Evolutionary conservation across 2,888 invertebrate species (phyloP).

Genomic region (Acrobasis consociella): DNA sequence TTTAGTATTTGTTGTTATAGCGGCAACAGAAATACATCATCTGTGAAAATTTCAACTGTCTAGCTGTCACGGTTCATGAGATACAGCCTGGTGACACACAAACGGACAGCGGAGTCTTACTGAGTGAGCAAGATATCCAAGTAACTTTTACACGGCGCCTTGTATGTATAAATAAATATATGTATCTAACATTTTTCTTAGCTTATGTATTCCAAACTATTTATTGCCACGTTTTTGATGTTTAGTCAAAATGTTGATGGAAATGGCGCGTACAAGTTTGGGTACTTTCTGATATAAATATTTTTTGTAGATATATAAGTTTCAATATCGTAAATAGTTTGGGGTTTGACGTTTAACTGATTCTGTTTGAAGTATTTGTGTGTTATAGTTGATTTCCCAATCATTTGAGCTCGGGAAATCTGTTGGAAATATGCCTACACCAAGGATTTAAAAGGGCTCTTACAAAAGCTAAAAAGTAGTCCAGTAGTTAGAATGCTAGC

Average conservation of each 20-base stretch:
- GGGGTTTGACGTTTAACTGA: not conserved
- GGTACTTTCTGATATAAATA: constrained; percentile 13
- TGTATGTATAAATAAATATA: constrained; percentile 33
- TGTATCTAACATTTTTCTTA: constrained; percentile 32
- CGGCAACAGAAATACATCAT: no score
- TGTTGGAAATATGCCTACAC: no score
- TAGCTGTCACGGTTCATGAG: no score
- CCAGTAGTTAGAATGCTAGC: no score
- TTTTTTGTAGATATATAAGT: constrained; percentile 6
- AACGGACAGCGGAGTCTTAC: no score
- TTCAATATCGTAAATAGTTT: not conserved
- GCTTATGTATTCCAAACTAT: constrained; percentile 32
- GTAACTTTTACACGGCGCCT: constrained; percentile 3
- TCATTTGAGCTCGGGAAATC: no score
- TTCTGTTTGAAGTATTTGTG: not conserved
- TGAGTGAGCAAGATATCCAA: not conserved
- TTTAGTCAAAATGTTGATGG: constrained; percentile 69
- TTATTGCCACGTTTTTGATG: constrained; percentile 42
- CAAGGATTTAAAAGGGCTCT: no score
- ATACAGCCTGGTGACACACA: no score
- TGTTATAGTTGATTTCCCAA: not conserved
- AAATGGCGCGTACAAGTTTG: constrained; percentile 27
- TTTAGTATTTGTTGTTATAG: no score
- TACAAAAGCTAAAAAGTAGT: no score
- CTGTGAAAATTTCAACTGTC: no score